phyloP scores from a whole-genome alignment of 2,113 vertebrate species.

The Corynorhinus townsendii region DNA sequence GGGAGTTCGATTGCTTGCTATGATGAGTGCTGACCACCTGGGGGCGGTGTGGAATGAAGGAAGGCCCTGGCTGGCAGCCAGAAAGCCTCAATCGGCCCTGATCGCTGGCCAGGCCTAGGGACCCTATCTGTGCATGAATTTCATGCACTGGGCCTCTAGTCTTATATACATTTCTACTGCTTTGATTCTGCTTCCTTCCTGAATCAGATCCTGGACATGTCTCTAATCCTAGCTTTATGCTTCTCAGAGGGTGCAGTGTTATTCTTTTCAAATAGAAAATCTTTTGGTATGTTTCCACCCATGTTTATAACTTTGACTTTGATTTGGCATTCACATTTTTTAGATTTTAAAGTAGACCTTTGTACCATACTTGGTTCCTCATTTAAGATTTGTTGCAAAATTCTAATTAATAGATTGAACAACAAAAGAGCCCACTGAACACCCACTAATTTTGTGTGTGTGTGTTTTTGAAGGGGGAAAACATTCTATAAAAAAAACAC shows the following conservation, averaged over 20 bases:
- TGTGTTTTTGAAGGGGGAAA: constrained; percentile 26
- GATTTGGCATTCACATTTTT: constrained; percentile 53
- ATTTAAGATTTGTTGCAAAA: constrained; percentile 66
- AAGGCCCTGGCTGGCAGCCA: too few relatives aligned
- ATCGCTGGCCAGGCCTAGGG: too few relatives aligned
- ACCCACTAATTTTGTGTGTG: background rate
- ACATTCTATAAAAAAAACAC: constrained; percentile 7
- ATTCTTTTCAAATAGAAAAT: constrained; percentile 40
- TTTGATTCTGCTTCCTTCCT: background rate
- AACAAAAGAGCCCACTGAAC: constrained; percentile 45
- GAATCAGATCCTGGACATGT: background rate
- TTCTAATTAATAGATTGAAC: constrained; percentile 65
- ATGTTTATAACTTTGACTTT: constrained; percentile 46
- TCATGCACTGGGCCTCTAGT: too few relatives aligned
- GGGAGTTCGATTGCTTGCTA: too few relatives aligned
- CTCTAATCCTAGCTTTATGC: background rate
- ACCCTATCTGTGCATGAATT: too few relatives aligned
- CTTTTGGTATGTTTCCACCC: constrained; percentile 42
- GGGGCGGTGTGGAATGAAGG: too few relatives aligned
- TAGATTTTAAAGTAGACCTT: constrained; percentile 52
- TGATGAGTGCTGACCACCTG: too few relatives aligned
- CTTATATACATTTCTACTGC: background rate
- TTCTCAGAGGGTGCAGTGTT: background rate
- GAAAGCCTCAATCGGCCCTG: too few relatives aligned
- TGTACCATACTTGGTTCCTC: constrained; percentile 57